These are phyloP conservation scores for Odobenus rosmarus DNA, from an alignment of 2,113 vertebrate genomes.

Conservation along the genomic window DNA sequence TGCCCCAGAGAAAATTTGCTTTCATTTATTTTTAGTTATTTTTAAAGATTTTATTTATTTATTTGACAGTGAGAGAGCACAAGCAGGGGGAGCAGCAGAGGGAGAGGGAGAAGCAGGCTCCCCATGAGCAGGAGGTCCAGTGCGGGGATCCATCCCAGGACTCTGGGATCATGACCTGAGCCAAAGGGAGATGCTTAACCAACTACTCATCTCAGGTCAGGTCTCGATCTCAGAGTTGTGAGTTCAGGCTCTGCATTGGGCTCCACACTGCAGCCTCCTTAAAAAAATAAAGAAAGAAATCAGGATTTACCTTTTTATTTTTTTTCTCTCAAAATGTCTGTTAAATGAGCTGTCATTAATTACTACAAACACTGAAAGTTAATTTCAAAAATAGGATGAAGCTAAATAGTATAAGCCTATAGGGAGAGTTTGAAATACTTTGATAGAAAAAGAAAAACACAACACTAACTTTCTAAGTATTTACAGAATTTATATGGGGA, in stretches of 20 bases:
- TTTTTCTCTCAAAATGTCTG: not conserved
- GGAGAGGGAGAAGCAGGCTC: not conserved
- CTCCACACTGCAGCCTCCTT: not conserved
- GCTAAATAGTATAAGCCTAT: not conserved
- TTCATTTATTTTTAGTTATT: not conserved
- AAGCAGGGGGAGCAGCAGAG: not conserved
- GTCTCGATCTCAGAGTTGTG: not conserved
- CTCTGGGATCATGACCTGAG: not conserved
- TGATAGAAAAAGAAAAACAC: not conserved
- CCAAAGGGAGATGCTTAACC: not conserved
- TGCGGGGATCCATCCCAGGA: not conserved
- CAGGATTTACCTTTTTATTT: conserved; percentile 29
- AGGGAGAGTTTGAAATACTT: not conserved
- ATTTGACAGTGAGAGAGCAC: not conserved
- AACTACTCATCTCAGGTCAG: not conserved
- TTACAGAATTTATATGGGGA: not conserved
- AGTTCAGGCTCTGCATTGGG: not conserved
- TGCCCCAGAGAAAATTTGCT: not conserved
- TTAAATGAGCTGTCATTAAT: conserved; percentile 25
- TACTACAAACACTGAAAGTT: conserved; percentile 28
- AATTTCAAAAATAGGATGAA: conserved; percentile 30
- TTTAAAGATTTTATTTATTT: not conserved
- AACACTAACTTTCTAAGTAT: not conserved
- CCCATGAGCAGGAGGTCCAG: not conserved
- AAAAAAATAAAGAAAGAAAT: not conserved